Percentiles rank a stretch among this genome's conserved stretches.
These are phyloP conservation scores for Drosophila serrata DNA, from an alignment of 1,140 invertebrate genomes.

Conservation along the genomic window DNA sequence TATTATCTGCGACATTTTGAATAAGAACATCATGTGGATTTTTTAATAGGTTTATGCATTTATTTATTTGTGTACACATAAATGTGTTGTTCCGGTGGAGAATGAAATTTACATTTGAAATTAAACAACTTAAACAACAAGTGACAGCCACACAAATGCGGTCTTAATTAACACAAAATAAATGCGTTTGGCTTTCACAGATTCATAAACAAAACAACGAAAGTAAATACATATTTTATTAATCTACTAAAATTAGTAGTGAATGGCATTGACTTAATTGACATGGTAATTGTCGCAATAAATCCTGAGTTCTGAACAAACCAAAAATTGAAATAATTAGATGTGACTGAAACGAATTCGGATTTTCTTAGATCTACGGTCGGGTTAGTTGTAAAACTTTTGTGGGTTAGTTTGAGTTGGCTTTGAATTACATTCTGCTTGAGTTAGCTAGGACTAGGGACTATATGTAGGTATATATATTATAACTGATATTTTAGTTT, in stretches of 20 bases:
- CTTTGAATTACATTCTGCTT: conserved; percentile 61
- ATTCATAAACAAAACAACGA: conserved; percentile 1
- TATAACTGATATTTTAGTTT: conserved; percentile 64
- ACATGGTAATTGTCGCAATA: conserved; percentile 44
- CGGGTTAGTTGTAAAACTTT: conserved; percentile 62
- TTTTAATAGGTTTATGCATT: conserved; percentile 49
- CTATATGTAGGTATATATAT: conserved; percentile 28
- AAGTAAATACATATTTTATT: conserved; percentile 12
- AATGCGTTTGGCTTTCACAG: conserved; percentile 8
- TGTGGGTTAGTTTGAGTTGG: conserved; percentile 44
- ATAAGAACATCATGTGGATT: conserved; percentile 11
- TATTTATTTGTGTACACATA: conserved; percentile 36
- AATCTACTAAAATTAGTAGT: not conserved
- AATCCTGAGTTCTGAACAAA: conserved; percentile 1
- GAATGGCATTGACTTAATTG: conserved; percentile 55
- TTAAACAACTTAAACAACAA: conserved; percentile 25
- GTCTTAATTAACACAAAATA: conserved; percentile 38
- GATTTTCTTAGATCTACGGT: conserved; percentile 47
- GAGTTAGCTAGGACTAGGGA: conserved; percentile 40
- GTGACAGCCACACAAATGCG: conserved; percentile 22
- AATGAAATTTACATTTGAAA: conserved; percentile 6
- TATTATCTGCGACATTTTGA: conserved; percentile 6
- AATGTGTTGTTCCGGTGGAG: conserved; percentile 11
- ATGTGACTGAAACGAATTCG: not conserved
- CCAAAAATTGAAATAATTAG: not conserved